phyloP scores from a whole-genome alignment of 2,888 invertebrate species.

The Allophyes oxyacanthae region DNA sequence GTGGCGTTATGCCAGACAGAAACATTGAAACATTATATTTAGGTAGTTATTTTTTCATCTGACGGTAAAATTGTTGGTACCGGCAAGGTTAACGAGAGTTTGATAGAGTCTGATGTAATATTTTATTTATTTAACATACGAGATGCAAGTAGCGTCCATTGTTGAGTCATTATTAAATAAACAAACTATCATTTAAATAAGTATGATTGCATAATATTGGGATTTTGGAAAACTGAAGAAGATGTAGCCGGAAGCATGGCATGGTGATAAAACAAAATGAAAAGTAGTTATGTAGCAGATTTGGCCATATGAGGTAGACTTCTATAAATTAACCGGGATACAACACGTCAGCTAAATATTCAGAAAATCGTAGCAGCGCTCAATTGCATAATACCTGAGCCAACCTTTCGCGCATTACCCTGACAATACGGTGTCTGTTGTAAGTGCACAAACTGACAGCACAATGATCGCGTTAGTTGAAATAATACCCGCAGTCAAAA shows the following conservation, averaged over 20 bases:
- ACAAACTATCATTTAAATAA: too few species aligned
- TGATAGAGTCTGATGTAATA: constrained; percentile 21
- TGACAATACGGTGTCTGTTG: constrained; percentile 15
- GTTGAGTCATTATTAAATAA: too few species aligned
- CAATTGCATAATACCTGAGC: constrained; percentile 9
- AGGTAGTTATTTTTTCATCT: constrained; percentile 1
- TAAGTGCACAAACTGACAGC: constrained; percentile 22
- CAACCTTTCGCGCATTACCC: constrained; percentile 17
- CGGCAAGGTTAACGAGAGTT: constrained; percentile 22
- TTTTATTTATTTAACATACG: constrained; percentile 15
- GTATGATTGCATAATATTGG: not conserved
- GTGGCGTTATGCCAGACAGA: not conserved
- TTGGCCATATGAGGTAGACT: too few species aligned
- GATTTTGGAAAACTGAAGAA: not conserved
- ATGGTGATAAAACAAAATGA: too few species aligned
- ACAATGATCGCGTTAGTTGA: constrained; percentile 32
- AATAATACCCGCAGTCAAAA: constrained; percentile 21
- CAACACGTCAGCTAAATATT: not conserved
- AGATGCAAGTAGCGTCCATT: too few species aligned
- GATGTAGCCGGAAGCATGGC: too few species aligned
- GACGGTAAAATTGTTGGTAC: constrained; percentile 20
- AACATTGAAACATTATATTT: not conserved
- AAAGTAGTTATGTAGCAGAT: too few species aligned
- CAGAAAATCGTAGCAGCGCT: constrained; percentile 4
- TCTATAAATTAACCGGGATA: too few species aligned